Conservation (phyloP, 2,888 invertebrate species). For the Philaethria dido region DNA sequence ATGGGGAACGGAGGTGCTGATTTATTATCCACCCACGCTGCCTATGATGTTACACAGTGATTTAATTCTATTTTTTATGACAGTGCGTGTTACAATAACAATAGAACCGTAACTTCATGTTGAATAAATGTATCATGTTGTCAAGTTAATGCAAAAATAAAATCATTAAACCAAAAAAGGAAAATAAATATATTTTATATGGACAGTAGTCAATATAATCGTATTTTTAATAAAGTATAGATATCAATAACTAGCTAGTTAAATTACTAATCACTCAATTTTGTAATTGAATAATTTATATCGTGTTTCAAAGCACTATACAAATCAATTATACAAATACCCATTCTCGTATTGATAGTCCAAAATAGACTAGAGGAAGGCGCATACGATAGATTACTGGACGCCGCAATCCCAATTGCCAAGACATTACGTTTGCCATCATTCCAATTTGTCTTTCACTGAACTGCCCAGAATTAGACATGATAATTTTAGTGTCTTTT, state of each 20-base stretch:
- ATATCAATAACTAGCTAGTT: background rate
- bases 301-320: background rate
- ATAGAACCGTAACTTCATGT: background rate
- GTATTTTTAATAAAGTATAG: background rate
- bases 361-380: background rate
- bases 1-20: conserved; percentile 47
- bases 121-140: background rate
- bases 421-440: conserved; percentile 2
- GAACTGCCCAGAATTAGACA: background rate
- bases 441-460: background rate
- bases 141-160: background rate
- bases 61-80: conserved; percentile 15
- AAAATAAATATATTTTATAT: background rate
- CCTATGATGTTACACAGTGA: conserved; percentile 29
- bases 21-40: conserved; percentile 43
- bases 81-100: conserved; percentile 2
- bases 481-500: too few species aligned
- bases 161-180: background rate
- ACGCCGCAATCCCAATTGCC: background rate
- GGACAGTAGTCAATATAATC: background rate
- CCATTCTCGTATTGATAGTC: background rate
- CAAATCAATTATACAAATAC: conserved; percentile 5
- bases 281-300: background rate
- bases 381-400: conserved; percentile 7
- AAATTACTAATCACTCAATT: background rate